phyloP scores from a whole-genome alignment of 2,797 vertebrate genomes.

The Syncerus caffer region DNA sequence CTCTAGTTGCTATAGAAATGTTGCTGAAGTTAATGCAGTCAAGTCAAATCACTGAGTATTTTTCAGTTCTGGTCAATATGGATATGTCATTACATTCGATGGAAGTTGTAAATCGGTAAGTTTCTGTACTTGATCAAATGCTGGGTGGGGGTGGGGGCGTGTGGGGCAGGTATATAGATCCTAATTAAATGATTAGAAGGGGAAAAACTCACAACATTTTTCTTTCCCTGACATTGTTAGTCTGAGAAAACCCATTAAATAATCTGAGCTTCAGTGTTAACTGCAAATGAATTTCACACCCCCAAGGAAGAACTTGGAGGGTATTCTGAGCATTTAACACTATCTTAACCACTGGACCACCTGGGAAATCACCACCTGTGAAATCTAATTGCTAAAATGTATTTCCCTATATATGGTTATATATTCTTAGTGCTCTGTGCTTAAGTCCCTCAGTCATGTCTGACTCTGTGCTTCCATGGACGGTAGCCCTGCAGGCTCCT shows the following conservation, averaged over 20 bases:
- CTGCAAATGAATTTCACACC: not conserved
- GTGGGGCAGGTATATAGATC: not conserved
- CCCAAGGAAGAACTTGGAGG: not conserved
- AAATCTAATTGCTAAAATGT: not conserved
- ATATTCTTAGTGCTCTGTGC: not conserved
- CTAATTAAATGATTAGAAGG: not conserved
- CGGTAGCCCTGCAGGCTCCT: not conserved
- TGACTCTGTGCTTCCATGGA: not conserved
- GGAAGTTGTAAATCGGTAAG: conserved; percentile 99
- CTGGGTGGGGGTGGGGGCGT: not conserved
- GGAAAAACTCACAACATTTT: not conserved
- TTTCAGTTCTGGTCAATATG: conserved; percentile 98
- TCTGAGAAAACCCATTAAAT: not conserved
- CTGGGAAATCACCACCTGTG: not conserved
- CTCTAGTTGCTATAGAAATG: conserved; percentile 99
- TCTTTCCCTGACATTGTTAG: not conserved
- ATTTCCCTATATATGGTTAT: not conserved
- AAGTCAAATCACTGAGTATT: conserved; percentile 99
- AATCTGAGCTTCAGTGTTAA: not conserved
- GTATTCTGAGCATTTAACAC: not conserved
- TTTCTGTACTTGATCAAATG: not conserved
- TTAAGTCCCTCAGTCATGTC: not conserved
- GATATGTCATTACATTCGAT: conserved; percentile 99
- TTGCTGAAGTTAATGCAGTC: conserved; percentile 98
- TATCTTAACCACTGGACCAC: not conserved